Percentiles rank a stretch among this genome's conserved stretches.
These are phyloP conservation scores for Galeopsomyia nigrocyanea DNA, from an alignment of 2,888 invertebrate genomes.

Conservation along the genomic window DNA sequence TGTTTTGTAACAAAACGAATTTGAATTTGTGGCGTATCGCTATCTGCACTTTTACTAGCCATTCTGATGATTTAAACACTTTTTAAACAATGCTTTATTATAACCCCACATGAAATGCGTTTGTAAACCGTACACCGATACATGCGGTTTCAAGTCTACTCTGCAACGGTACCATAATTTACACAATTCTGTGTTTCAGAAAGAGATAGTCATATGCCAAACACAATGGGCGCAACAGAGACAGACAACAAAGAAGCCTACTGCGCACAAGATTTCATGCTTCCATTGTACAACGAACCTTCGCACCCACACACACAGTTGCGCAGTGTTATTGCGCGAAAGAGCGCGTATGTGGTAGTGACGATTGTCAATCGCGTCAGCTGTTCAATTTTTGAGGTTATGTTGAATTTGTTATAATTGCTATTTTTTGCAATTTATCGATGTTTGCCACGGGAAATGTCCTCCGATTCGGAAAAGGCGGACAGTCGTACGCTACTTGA, in stretches of 20 bases:
- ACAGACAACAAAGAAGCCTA: too few species aligned
- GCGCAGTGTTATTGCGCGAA: too few species aligned
- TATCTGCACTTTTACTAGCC: conserved; percentile 35
- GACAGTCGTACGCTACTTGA: conserved; percentile 52
- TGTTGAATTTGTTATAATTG: conserved; percentile 20
- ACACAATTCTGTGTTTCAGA: too few species aligned
- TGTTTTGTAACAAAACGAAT: conserved; percentile 86
- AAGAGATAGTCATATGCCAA: too few species aligned
- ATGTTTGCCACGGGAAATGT: conserved; percentile 50
- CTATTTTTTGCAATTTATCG: conserved; percentile 35
- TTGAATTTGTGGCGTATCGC: conserved; percentile 77
- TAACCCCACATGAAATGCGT: conserved; percentile 23
- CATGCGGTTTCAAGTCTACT: too few species aligned
- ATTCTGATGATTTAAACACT: conserved; percentile 23
- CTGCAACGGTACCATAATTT: too few species aligned
- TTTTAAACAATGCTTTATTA: conserved; percentile 29
- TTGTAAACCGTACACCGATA: too few species aligned
- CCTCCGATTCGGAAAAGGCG: conserved; percentile 47
- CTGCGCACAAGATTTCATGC: too few species aligned
- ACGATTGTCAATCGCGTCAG: conserved; percentile 41
- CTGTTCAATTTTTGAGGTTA: conserved; percentile 46
- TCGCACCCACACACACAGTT: too few species aligned
- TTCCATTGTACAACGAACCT: too few species aligned
- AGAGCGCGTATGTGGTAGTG: conserved; percentile 19
- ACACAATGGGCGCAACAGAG: too few species aligned